Evolutionary conservation across 2,797 vertebrate species (phyloP).

Genomic region (Pipistrellus pygmaeus): DNA sequence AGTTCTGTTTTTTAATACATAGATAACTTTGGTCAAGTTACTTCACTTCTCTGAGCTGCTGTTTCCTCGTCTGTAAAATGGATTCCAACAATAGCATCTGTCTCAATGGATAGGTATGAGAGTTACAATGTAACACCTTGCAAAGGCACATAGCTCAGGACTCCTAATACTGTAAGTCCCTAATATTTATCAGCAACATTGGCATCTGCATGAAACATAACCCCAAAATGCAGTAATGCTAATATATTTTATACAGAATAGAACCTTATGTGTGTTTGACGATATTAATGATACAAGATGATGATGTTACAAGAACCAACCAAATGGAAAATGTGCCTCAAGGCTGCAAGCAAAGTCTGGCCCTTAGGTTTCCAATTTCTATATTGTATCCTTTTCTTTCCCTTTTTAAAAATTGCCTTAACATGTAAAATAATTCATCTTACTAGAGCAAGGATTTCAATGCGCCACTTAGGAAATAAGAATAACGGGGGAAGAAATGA

Average conservation of each 20-base stretch:
- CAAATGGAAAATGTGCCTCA: neutral
- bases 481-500: neutral
- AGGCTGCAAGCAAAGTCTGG: neutral
- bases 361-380: neutral
- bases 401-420: neutral
- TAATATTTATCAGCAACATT: neutral
- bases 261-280: neutral
- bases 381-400: neutral
- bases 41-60: neutral
- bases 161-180: neutral
- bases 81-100: neutral
- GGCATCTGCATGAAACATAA: neutral
- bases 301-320: neutral
- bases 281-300: neutral
- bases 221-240: neutral
- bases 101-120: neutral
- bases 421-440: neutral
- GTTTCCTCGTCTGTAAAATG: neutral
- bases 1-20: neutral
- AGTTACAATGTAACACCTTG: neutral
- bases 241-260: neutral
- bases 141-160: neutral
- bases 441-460: neutral
- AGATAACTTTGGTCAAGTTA: neutral
- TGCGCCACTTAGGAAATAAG: neutral